A percentile compares a stretch with the other conserved stretches of the same genome.
These are phyloP conservation scores for Machaerirhynchus nigripectus DNA, from an alignment of 2,113 vertebrate species.

Conservation along the genomic window DNA sequence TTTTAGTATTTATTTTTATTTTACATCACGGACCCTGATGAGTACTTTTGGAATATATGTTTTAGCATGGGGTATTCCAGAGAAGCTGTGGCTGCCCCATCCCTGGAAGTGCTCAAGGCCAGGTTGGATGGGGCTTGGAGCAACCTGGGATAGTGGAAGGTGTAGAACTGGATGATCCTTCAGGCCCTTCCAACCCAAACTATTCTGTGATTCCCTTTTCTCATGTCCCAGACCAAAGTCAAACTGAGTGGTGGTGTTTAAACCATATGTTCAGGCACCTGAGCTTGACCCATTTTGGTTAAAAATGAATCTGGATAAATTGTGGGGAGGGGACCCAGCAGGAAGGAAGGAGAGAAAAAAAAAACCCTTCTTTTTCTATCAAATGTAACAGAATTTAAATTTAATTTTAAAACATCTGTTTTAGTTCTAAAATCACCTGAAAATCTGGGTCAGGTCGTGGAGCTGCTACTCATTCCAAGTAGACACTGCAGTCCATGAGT, in stretches of 20 bases:
- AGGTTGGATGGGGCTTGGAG: not conserved
- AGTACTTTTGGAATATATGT: not conserved
- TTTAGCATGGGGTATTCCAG: not conserved
- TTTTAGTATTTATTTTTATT: not conserved
- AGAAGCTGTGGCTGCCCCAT: not conserved
- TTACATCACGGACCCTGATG: not conserved
- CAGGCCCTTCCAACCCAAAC: not conserved
- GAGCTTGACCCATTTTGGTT: not conserved
- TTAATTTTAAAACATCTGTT: not conserved
- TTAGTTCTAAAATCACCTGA: not conserved
- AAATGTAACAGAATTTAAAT: not conserved
- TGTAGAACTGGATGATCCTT: not conserved
- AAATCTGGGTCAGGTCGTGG: not conserved
- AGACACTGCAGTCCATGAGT: not conserved
- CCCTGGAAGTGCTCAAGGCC: not conserved
- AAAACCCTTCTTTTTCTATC: rapidly evolving
- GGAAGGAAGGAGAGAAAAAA: not conserved
- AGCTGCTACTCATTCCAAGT: not conserved
- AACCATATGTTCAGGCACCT: not conserved
- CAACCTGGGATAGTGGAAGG: not conserved
- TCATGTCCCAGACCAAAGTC: not conserved
- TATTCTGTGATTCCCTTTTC: not conserved
- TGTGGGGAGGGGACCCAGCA: not conserved
- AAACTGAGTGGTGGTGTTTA: not conserved
- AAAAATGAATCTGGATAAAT: not conserved